Base-by-base conservation (phyloP, 2,113 vertebrate species). In the Charadrius vociferus region DNA sequence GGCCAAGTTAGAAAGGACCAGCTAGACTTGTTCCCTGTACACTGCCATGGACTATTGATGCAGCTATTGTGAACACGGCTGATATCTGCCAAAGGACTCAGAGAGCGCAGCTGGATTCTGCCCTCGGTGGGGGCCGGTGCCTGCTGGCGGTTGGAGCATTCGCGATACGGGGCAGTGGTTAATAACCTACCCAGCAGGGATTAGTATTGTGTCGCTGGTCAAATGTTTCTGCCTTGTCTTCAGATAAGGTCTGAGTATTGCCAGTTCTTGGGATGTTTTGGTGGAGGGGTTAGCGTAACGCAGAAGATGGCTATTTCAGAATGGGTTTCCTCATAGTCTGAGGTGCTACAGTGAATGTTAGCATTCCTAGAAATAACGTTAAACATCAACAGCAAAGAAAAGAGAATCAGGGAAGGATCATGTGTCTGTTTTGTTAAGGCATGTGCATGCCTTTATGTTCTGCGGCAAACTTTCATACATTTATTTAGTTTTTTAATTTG, bases 321-420 rank as follows among this genome's bases (percentile, higher is more conserved):
- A 45, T 22, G 2, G 0, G 22, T 17, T 70, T 55, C 77, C 39
- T 78, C 18, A 3, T 47, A 75, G n/a, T 47, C 58, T n/a, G 72
- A 32, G 53, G 45, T 36, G 5, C 67, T 53, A 4, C 70, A 36
- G 21, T 17, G 71, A 47, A 52, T 34, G 43, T 80, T 36, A 19
- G 5, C 8, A 9, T 21, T 55, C 24, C 22, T 0, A 39, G 62
- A 45, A 88, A 61, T 55, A 10, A n/a, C 58, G 81, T 93, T 84
- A 93, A 94, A 85, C 45, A 88, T 73, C 88, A 82, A 68, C 50
- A 78, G 58, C 81, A 56, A 59, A 88, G 63, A 24, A 14, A n/a
- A 72, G 70, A 58, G 75, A 56, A 43, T 39, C 37, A 12, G 56
- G 65, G 77, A 67, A 79, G 21, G 7, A 22, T 20, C 24, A 6